A percentile compares a stretch with the other conserved stretches of the same genome.
These are phyloP conservation scores for Galerucella nymphaeae DNA, from an alignment of 2,888 invertebrate species.

Conservation along the genomic window DNA sequence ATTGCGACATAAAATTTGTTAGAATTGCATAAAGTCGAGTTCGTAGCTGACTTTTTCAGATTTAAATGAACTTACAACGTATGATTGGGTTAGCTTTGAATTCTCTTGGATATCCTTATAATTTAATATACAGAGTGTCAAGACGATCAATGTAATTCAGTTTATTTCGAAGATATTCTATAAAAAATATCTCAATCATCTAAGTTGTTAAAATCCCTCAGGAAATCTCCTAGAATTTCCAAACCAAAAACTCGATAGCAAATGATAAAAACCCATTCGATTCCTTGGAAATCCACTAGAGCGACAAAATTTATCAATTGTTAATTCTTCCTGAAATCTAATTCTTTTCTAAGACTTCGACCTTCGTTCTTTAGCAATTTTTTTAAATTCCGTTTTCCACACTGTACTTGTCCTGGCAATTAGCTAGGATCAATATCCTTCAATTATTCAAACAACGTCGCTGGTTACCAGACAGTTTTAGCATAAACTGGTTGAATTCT, in stretches of 20 bases:
- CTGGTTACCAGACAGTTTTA: neutral
- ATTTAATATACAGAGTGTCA: too few relatives aligned
- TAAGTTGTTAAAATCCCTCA: neutral
- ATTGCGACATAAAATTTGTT: slow-evolving; percentile 1
- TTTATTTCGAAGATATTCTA: neutral
- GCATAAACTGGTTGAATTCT: too few relatives aligned
- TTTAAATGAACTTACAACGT: neutral
- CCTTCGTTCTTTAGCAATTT: neutral
- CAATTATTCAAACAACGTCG: neutral
- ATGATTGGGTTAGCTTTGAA: neutral
- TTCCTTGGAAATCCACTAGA: too few relatives aligned
- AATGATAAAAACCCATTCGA: too few relatives aligned
- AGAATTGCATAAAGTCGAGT: neutral
- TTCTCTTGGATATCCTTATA: neutral
- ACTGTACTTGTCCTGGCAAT: neutral
- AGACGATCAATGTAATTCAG: too few relatives aligned
- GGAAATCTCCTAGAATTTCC: neutral
- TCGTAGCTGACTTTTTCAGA: neutral
- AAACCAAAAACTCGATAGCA: too few relatives aligned
- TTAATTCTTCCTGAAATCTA: neutral
- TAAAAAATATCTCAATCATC: neutral
- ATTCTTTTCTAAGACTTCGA: neutral
- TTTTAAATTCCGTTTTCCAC: neutral
- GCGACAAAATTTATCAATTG: neutral
- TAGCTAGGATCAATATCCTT: neutral